A percentile compares a stretch with the other conserved stretches of the same genome.
These are phyloP conservation scores for Atethmia centrago DNA, from an alignment of 2,888 invertebrate species.

Conservation along the genomic window DNA sequence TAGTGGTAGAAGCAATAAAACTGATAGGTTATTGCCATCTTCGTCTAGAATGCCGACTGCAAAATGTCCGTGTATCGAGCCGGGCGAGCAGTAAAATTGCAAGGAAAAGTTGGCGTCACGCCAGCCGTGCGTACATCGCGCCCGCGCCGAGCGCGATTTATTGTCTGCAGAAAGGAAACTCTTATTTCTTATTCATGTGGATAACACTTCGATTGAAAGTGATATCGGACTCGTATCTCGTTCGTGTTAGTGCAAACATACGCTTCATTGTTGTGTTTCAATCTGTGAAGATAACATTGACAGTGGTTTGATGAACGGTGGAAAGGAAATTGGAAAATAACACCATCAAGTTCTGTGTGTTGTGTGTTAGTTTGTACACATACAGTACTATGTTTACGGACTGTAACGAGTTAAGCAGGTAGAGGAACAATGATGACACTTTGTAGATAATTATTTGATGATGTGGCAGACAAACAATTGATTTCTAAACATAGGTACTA, in stretches of 20 bases:
- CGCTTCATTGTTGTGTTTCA: constrained; percentile 48
- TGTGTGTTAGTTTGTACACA: background rate
- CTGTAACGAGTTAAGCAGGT: background rate
- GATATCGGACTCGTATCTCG: constrained; percentile 68
- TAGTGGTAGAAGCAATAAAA: constrained; percentile 75
- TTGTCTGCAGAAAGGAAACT: constrained; percentile 83
- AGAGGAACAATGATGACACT: constrained; percentile 1
- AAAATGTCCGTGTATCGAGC: constrained; percentile 81
- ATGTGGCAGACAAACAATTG: background rate
- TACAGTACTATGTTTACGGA: constrained; percentile 12
- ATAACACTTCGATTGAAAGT: constrained; percentile 74
- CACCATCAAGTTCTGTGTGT: constrained; percentile 5
- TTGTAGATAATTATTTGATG: background rate
- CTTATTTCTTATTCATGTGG: constrained; percentile 81
- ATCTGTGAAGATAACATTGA: constrained; percentile 45
- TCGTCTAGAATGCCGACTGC: constrained; percentile 81
- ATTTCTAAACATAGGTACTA: constrained; percentile 14
- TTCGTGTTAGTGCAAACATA: constrained; percentile 56
- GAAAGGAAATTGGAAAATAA: constrained; percentile 46
- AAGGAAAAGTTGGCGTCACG: constrained; percentile 84
- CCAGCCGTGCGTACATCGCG: constrained; percentile 75
- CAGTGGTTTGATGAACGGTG: constrained; percentile 30
- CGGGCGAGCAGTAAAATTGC: constrained; percentile 81
- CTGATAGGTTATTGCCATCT: constrained; percentile 86
- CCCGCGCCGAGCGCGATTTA: constrained; percentile 72